Base-by-base conservation (phyloP, 2,797 vertebrate genomes). In the Kryptopterus vitreolus region DNA sequence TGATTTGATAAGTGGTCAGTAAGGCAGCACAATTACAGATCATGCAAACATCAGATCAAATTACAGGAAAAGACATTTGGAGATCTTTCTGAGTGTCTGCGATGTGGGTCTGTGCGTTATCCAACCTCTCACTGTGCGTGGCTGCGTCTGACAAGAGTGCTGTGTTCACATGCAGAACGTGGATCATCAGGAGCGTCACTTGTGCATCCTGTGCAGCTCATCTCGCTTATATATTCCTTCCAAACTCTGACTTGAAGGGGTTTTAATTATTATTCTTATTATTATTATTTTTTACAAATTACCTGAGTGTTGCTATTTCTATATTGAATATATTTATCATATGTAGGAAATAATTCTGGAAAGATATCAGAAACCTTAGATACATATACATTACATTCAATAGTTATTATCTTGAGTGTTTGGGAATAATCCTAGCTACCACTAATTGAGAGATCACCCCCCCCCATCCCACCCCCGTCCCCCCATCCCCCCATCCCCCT, bases 21-120 rank as follows among this genome's bases (percentile, higher is more conserved):
- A 93, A 91, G 90, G 91, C 92, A 92, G 85, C 87, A 92, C 90
- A 92, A 86, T 83, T n/a, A 92, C 84, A 87, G 52, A 78, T 87
- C 82, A 88, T 89, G 85, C 85, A 86, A 86, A 86, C 79, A 81
- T 79, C 71, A 58, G 57, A 82, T 83, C 75, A 85, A 62, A 77
- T n/a, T 29, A 72, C 66, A 81, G 65, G 72, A 85, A 78, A 55
- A 77, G 77, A 73, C 59, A 24, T 70, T 70, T 85, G 65, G 73
- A 80, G 76, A 80, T 68, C 69, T 77, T 59, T 46, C 11, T 79
- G 70, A 72, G 52, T 8, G 22, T 35, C 31, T 55, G 50, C 11
- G 71, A 72, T 76, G 46, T 69, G 57, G 52, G 62, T 26, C 46
- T 83, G 72, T 53, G 62, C 53, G 74, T 29, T 78, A 18, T 35